Evolutionary conservation across 2,888 invertebrate species (phyloP).

Genomic region (Dryocosmus kuriphilus): DNA sequence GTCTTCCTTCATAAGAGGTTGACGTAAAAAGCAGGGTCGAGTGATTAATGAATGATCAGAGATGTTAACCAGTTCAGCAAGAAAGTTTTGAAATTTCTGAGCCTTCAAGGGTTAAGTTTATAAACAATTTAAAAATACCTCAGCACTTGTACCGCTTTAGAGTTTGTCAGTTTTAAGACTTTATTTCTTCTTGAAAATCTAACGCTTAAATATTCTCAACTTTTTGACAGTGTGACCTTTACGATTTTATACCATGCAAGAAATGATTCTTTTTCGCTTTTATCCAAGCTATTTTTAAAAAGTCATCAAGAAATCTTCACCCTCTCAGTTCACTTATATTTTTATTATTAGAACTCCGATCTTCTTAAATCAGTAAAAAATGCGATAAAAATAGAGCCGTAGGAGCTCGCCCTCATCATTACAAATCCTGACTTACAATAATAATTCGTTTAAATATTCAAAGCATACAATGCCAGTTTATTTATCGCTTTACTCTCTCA

Average conservation of each 20-base stretch:
- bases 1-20: not conserved
- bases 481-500: not conserved
- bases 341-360: not conserved
- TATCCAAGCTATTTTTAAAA: not conserved
- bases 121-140: not conserved
- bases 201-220: not conserved
- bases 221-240: not conserved
- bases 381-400: not conserved
- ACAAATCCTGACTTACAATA: not conserved
- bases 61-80: conserved; percentile 14
- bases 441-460: conserved; percentile 1
- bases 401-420: not conserved
- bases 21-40: not conserved
- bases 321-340: not conserved
- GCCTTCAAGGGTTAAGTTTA: not conserved
- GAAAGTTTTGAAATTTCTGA: conserved; percentile 10
- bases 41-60: conserved; percentile 14
- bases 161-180: too few species aligned
- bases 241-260: not conserved
- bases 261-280: not conserved
- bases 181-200: too few species aligned
- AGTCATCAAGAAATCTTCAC: not conserved
- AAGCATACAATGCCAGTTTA: not conserved
- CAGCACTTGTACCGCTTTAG: too few species aligned
- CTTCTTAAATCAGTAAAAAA: conserved; percentile 4